Percentiles rank a stretch among this genome's conserved stretches.
Evolutionary conservation across 2,797 vertebrate species (phyloP).

Genomic region (Pipistrellus pygmaeus): DNA sequence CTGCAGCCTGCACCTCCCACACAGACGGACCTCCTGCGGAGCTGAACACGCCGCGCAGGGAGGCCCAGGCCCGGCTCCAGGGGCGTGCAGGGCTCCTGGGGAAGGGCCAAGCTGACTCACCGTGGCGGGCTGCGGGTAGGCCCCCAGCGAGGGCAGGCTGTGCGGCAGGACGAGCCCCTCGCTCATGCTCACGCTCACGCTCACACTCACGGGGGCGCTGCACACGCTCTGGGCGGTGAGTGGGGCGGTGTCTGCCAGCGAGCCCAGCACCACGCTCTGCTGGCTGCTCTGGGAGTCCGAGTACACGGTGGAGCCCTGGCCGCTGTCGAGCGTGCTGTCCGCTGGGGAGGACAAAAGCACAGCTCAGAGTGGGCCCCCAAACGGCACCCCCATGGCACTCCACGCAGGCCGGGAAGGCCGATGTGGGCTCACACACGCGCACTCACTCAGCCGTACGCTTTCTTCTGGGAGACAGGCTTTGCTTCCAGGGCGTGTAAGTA

Average conservation of each 20-base stretch:
- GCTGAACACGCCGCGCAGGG: not conserved
- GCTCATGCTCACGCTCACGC: conserved; percentile 81
- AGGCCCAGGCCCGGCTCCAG: not conserved
- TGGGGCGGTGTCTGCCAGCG: conserved; percentile 91
- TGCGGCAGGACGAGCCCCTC: conserved; percentile 86
- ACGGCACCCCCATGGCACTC: not conserved
- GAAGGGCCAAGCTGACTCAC: conserved; percentile 83
- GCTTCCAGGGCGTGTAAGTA: not conserved
- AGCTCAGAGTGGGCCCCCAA: not conserved
- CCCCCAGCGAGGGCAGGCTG: conserved; percentile 85
- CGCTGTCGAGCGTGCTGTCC: conserved; percentile 96
- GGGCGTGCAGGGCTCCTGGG: rapidly evolving
- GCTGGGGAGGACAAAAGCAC: conserved; percentile 87
- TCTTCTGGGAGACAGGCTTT: not conserved
- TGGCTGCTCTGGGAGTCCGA: conserved; percentile 98
- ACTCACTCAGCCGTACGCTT: rapidly evolving
- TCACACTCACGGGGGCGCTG: conserved; percentile 90
- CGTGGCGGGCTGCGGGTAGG: conserved; percentile 88
- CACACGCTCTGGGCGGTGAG: conserved; percentile 92
- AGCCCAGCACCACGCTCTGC: conserved; percentile 95
- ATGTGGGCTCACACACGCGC: rapidly evolving
- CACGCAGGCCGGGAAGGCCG: not conserved
- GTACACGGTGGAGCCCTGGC: conserved; percentile 96
- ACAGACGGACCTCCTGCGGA: not conserved
- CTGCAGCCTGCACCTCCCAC: not conserved